Evolutionary conservation across 2,888 invertebrate species (phyloP).

Genomic region (Epistrophe eligans): DNA sequence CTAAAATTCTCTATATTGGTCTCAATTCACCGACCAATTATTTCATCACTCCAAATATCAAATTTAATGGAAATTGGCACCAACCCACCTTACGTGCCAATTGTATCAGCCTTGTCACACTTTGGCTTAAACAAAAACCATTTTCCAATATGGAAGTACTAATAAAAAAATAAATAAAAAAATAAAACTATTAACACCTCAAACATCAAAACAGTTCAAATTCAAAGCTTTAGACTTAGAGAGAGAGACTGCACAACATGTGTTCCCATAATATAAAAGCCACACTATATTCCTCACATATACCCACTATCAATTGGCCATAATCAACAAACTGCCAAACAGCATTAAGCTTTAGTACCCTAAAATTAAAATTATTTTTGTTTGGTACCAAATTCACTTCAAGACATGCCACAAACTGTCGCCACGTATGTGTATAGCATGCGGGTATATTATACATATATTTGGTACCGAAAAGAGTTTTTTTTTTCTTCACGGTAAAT

Average conservation of each 20-base stretch:
- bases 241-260: constrained; percentile 35
- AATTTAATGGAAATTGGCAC: constrained; percentile 23
- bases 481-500: constrained; percentile 5
- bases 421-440: constrained; percentile 21
- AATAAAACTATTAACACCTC: constrained; percentile 41
- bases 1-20: neutral
- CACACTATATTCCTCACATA: constrained; percentile 19
- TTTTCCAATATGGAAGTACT: neutral
- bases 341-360: constrained; percentile 30
- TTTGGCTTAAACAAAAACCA: constrained; percentile 13
- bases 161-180: constrained; percentile 26
- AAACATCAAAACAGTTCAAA: neutral
- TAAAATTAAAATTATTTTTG: constrained; percentile 30
- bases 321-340: constrained; percentile 52
- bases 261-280: constrained; percentile 52
- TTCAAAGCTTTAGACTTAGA: neutral
- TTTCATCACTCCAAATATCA: constrained; percentile 9
- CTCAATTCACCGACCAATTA: constrained; percentile 16
- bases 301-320: constrained; percentile 44
- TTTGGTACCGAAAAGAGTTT: constrained; percentile 50
- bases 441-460: neutral
- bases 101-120: constrained; percentile 42
- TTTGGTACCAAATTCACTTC: constrained; percentile 35
- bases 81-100: constrained; percentile 33
- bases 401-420: constrained; percentile 32